Base-by-base conservation (phyloP, 2,797 vertebrate species). In the Gouania willdenowi region DNA sequence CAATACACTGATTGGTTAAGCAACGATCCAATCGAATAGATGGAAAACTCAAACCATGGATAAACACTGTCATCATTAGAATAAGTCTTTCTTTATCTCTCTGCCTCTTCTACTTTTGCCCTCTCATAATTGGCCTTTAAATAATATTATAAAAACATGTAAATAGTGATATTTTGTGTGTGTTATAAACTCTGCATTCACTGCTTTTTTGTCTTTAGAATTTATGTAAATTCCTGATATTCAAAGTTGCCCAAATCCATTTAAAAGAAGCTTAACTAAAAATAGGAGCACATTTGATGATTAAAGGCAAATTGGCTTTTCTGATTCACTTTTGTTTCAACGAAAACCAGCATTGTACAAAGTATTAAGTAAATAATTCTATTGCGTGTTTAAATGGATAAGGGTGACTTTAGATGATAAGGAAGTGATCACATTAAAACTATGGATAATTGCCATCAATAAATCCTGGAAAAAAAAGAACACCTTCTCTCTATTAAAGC, bases 271-370 rank as follows among this genome's bases (percentile, higher is more conserved):
- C 92, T 94, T 91, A 92, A 95, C 93, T 93, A 91, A 90, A 94
- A 98, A 98, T 98, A 98, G 94, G 95, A 89, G 91, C 92, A 92
- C 94, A 93, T 97, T 98, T 97, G 90, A 97, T 89, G 85, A 88
- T 56, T 86, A 88, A 90, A 94, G 91, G 94, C 94, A 93, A 97
- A 98, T 99, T 99, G 94, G 95, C 94, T 94, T 97, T 98, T 97
- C 93, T 98, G 95, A 98, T 99, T 96, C 95, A 99, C 94, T 99
- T 99, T 98, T 99, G 93, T 98, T 99, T 99, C 96, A 96, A 99
- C 95, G 96, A 98, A 99, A 98, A 94, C 93, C 94, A 98, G 94
- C 99, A 96, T 98, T 99, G 97, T 99, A 99, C 92, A 99, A 98
- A 99, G 94, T 96, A 94, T 95, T 97, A 95, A 98, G 92, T 97